Base-by-base conservation (phyloP, 2,797 vertebrate species). In the Neosilurus hyrtlii region DNA sequence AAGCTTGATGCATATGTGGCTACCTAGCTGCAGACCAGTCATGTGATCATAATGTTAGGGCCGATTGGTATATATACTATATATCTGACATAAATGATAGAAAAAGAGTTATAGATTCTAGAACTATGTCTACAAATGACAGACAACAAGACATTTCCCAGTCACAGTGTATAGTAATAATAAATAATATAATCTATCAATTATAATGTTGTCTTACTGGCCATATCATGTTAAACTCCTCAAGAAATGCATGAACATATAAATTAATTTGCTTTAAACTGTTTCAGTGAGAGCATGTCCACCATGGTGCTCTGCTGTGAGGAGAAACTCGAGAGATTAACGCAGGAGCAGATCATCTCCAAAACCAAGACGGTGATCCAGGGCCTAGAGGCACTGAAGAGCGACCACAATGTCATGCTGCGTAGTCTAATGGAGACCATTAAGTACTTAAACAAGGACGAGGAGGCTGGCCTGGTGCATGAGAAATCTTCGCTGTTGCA, bases 291-390 rank as follows among this genome's bases (percentile, higher is more conserved):
- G 66, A 82, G 74, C 59, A 94, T 94, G 93, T 94, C 94, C 86
- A 92, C 92, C 81, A 94, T 94, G 92, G 93, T 94, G 82, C 94
- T 92, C 80, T 92, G 92, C 67, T 90, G 91, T 65, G 93, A 95
- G 82, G 93, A 94, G 89, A 93, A 92, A 71, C 87, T 93, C 83
- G 95, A 95, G 87, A 95, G 95, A 80, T 89, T 96, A 84, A 95
- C 92, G 66, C 96, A 96, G 90, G 95, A 96, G 87, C 94, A 96
- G 87, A 96, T 96, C 5, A 92, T 96, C 90, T 93, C 94, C 54
- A 95, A 93, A 87, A 95, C 95, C 10, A 94, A 94, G 79, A 87
- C 94, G 87, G 95, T 96, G 80, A 95, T 94, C 90, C 95, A 96
- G 83, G 95, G 95, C 0, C 90, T 96, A 81, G 96, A 96, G 87